Base-by-base conservation (phyloP, 2,797 vertebrate species). In the Esox masquinongy region DNA sequence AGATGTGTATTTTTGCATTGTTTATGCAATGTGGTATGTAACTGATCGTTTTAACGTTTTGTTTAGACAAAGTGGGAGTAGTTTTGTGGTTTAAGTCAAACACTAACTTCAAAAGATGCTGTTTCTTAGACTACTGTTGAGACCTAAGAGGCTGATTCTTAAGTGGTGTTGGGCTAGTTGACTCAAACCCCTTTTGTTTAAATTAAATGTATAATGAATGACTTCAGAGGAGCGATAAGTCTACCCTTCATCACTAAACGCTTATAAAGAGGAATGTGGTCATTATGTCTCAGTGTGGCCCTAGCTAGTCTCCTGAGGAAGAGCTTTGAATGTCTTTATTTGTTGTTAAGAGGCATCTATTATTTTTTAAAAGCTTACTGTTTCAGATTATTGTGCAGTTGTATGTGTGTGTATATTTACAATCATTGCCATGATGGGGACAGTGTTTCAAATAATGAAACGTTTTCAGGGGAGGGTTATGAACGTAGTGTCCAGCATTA, bases 11-110 rank as follows among this genome's bases (percentile, higher is more conserved):
- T 80, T 85, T 87, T 88, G 87, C 88, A 90, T 89, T 88, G 85
- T 88, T 87, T 85, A 91, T 94, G 94, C 92, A 93, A 93, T 94
- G 91, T 80, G 88, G 93, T 85, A 90, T 82, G 17, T 86, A 80
- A 87, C 86, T 88, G 39, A 15, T 70, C 15, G 47, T 47, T 47
- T 47, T 1, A 4, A 69, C 39, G 8, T 68, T 76, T 56, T 64
- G 67, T 74, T 72, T 67, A 19, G 56, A 43, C 39, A 9, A 6
- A 43, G 5, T 7, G 5, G 39, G 43, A 12, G 43, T 14, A 47
- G 9, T 47, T 47, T 47, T 47, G 53, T 50, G 29, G 31, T 24
- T n/a, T 72, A 70, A 74, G 59, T 66, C 78, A 79, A 50, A 49
- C 69, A 66, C 50, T 63, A 61, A 56, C 49, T 72, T 76, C 31